Evolutionary conservation across 2,888 invertebrate species (phyloP).

Genomic region (Andrena praecox): DNA sequence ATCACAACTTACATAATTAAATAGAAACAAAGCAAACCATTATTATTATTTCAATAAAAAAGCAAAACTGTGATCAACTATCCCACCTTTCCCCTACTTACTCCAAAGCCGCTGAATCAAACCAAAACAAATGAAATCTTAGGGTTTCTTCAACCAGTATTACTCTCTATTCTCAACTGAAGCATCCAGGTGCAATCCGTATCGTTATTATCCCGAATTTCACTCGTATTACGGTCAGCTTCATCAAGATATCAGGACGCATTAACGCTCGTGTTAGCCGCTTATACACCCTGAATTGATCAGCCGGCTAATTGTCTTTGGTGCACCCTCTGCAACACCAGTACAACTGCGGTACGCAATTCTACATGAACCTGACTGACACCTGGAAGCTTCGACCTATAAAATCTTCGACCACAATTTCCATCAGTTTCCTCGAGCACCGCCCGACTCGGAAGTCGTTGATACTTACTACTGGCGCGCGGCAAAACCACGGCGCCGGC

Average conservation of each 20-base stretch:
- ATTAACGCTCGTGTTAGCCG: slow-evolving; percentile 4
- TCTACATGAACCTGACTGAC: not conserved
- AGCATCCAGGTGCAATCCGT: not conserved
- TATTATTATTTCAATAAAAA: too few species aligned
- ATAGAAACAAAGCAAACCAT: too few species aligned
- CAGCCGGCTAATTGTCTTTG: slow-evolving; percentile 43
- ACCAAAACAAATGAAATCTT: not conserved
- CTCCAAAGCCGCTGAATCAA: too few species aligned
- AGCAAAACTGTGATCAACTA: too few species aligned
- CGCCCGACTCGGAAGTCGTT: not conserved
- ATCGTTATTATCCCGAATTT: slow-evolving; percentile 15
- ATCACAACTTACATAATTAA: too few species aligned
- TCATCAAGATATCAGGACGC: not conserved
- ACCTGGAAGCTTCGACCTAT: not conserved
- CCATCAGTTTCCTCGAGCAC: not conserved
- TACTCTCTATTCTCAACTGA: not conserved
- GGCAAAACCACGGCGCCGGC: slow-evolving; percentile 12
- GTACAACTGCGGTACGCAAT: slow-evolving; percentile 4
- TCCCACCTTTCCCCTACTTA: too few species aligned
- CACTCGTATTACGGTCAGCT: not conserved
- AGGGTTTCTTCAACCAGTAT: not conserved
- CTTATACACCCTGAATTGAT: slow-evolving; percentile 40
- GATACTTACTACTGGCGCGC: not conserved
- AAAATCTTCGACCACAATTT: not conserved
- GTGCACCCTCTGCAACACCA: not conserved